These are phyloP conservation scores for Agrenia bidenticulata DNA, from an alignment of 2,888 invertebrate genomes.

Conservation along the genomic window DNA sequence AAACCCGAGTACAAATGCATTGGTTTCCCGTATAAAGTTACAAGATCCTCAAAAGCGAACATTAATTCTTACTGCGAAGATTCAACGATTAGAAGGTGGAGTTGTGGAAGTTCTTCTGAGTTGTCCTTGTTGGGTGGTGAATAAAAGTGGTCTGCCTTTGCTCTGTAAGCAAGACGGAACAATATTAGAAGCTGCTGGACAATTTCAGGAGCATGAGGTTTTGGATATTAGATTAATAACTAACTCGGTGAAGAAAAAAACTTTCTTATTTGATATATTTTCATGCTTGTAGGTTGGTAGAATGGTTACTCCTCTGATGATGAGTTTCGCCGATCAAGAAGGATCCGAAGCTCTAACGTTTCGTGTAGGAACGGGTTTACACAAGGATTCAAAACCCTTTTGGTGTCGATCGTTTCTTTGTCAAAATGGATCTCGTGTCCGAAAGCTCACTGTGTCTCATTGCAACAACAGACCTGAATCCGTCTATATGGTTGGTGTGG, in stretches of 20 bases:
- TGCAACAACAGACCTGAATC: conserved; percentile 63
- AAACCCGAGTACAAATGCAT: conserved; percentile 58
- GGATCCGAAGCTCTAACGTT: conserved; percentile 67
- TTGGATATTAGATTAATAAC: no score
- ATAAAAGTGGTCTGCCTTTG: conserved; percentile 92
- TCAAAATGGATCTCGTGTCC: conserved; percentile 72
- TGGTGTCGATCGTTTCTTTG: conserved; percentile 87
- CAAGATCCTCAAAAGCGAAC: conserved; percentile 72
- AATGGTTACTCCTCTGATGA: conserved; percentile 87
- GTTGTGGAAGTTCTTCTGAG: conserved; percentile 62
- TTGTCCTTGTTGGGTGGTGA: conserved; percentile 87
- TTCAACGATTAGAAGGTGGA: conserved; percentile 64
- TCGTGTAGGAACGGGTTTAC: conserved; percentile 72
- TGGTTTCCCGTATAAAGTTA: conserved; percentile 70
- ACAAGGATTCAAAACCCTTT: conserved; percentile 62
- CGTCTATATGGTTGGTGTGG: conserved; percentile 83
- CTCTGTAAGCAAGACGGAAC: conserved; percentile 89
- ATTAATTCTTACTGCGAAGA: conserved; percentile 72
- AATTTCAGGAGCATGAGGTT: conserved; percentile 91
- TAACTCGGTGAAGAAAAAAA: no score
- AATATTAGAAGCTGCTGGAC: conserved; percentile 72
- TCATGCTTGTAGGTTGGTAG: conserved; percentile 56
- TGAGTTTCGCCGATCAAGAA: conserved; percentile 89
- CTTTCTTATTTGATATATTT: no score
- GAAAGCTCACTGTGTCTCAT: conserved; percentile 61